Percentiles rank a stretch among this genome's conserved stretches.
Evolutionary conservation across 2,113 vertebrate genomes (phyloP).

Genomic region (Aythya baeri): DNA sequence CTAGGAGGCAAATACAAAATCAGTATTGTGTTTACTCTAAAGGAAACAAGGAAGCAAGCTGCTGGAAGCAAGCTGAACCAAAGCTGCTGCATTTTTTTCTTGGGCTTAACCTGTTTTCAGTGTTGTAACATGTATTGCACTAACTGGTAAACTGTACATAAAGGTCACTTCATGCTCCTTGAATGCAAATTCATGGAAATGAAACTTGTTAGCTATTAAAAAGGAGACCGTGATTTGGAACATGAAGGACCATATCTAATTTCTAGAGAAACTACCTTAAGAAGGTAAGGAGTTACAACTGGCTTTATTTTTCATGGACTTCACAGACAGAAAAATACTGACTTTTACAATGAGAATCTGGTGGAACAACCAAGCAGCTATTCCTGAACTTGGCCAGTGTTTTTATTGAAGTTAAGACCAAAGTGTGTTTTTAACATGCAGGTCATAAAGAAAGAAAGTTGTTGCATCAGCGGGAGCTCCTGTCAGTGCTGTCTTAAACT

Average conservation of each 20-base stretch:
- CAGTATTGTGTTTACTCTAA: neutral
- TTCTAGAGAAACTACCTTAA: neutral
- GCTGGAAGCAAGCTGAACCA: neutral
- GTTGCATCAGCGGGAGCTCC: constrained; percentile 9
- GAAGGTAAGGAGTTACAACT: neutral
- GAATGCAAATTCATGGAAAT: neutral
- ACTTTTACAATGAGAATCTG: neutral
- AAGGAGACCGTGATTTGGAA: neutral
- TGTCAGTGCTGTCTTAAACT: neutral
- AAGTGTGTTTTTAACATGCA: neutral
- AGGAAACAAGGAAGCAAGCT: neutral
- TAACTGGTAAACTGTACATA: neutral
- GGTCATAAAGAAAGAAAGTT: neutral
- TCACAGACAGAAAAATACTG: neutral
- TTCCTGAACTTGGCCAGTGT: neutral
- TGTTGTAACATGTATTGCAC: neutral
- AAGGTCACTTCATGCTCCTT: neutral
- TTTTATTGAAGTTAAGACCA: neutral
- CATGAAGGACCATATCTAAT: neutral
- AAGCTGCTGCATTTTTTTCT: neutral
- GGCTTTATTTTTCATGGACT: neutral
- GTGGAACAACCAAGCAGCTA: neutral
- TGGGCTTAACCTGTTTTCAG: neutral
- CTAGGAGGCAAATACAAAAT: neutral
- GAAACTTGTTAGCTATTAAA: neutral